Base-by-base conservation (phyloP, 2,888 invertebrate species). In the Cantharis nigra region DNA sequence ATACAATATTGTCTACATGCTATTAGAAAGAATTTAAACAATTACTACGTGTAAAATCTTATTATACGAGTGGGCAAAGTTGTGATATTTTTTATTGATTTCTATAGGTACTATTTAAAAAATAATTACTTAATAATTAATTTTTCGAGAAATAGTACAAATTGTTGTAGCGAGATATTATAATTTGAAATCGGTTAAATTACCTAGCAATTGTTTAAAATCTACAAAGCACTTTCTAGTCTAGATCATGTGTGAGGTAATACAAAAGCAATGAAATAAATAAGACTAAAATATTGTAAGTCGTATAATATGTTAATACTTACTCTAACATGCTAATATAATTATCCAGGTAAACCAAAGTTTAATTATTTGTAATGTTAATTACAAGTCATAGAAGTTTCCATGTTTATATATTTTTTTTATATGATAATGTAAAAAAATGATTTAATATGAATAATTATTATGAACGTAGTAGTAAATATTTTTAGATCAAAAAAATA, bases 211-310 rank as follows among this genome's bases (percentile, higher is more conserved):
- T 23, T 67, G 65, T 67, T 67, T n/a, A 18, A 20, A 67, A 26
- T 67, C 65, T 64, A 11, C 13, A 16, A 20, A 23, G 26, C 65
- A 67, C 65, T 23, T 67, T 64, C 26, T 67, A 63, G 16, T 63
- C 30, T 63, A 71, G 62, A 63, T 71, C 23, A 26, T 16, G 63
- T 76, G 70, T 70, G 72, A 67, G 20, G 16, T 72, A 76, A 73
- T 62, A 70, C 72, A 76, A 76, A 71, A 76, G 70, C 72, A 76
- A 76, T 76, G 76, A 76, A 73, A 65, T 70, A 70, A 70, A 72
- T 76, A 76, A 72, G 76, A 73, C 73, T 76, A 70, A 76, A 72
- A 11, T 65, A 65, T 33, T 63, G 62, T 28, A 33, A 74, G 70
- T 70, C 63, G 18, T 75, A 64, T 75, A 71, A 71, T 71, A 71